Conservation (phyloP, 2,888 invertebrate species). For the Eupeodes luniger region DNA sequence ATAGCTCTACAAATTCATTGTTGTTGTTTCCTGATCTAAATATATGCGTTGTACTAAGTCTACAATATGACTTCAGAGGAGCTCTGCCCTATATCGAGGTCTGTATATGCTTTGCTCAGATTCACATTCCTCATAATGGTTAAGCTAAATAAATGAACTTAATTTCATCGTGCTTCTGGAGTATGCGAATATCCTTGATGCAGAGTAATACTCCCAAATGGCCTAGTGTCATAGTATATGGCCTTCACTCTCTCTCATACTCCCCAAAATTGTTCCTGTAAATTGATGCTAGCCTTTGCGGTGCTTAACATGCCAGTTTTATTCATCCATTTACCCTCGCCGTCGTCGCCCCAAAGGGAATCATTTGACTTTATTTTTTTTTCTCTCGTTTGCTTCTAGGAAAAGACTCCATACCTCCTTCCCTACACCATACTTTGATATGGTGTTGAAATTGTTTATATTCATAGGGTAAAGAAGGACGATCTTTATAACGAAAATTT, state of each 20-base stretch:
- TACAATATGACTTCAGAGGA: slow-evolving; percentile 37
- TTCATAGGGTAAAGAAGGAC: background rate
- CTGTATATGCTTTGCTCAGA: slow-evolving; percentile 13
- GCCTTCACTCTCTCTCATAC: background rate
- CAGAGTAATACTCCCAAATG: slow-evolving; percentile 39
- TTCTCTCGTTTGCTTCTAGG: background rate
- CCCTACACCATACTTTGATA: background rate
- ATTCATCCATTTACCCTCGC: slow-evolving; percentile 33
- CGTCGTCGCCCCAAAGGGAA: slow-evolving; percentile 24
- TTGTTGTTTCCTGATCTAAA: slow-evolving; percentile 3
- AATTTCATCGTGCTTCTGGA: slow-evolving; percentile 44
- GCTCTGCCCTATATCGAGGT: slow-evolving; percentile 24
- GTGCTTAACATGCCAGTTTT: slow-evolving; percentile 54
- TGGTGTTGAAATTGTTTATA: slow-evolving; percentile 5
- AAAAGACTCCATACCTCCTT: background rate
- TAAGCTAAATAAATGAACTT: slow-evolving; percentile 65
- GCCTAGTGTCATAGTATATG: slow-evolving; percentile 12
- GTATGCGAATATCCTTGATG: slow-evolving; percentile 30
- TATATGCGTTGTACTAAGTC: slow-evolving; percentile 30
- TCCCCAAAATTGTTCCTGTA: background rate
- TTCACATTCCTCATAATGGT: background rate
- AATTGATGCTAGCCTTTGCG: slow-evolving; percentile 36
- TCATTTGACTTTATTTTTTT: slow-evolving; percentile 48
- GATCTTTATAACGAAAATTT: slow-evolving; percentile 8
- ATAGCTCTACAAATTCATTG: background rate